Evolutionary conservation across 2,888 invertebrate genomes (phyloP), one percentile per base, ranked within the genome.

Genomic region (Phortica okadai): DNA sequence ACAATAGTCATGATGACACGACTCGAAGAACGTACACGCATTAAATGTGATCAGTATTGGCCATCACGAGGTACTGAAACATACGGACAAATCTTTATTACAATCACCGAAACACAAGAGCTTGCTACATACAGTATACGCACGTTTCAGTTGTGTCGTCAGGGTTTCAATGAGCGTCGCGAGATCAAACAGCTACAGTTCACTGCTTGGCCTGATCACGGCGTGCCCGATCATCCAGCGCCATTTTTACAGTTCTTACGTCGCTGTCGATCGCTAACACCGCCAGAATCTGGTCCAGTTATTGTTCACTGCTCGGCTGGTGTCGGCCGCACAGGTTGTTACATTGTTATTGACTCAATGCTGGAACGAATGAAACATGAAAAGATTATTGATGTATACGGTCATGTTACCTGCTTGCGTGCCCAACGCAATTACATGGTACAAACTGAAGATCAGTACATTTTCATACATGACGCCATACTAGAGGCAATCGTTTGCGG

Each of bases 1-100:
- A 98, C 98, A 0, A 97, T 99, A 83, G 99, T 99, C 1, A 99
- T 99, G 99, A 98, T 99, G 98, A 99, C 99, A 0, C 97, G 98
- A 86, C 92, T 99, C 78, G 99, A 99, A 92, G 99, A 99, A 90
- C 93, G 99, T 74, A 97, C 98, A 1, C 93, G 99, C 86, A 97
- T 98, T 81, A 99, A 99, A 91, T 99, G 99, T 91, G 97, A 98
- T 91, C 97, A 99, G 91, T 99, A 99, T 90, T 99, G 99, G 99
- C 99, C 99, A 0, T 94, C 95, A 6, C 94, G 98, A 54, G 99
- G 98, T 10, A 95, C 97, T 0, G 98, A 99, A 90, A 96, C 96
- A 0, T 99, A 99, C 89, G 99, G 99, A 6, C 94, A 95, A 89
- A 98, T 99, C 94, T 96, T 97, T 66, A 96, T 99, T 1, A 96